A percentile compares a stretch with the other conserved stretches of the same genome.
These are phyloP conservation scores for Micromussa lordhowensis DNA, from an alignment of 92 coral and sea anemone genomes.

Conservation along the genomic window DNA sequence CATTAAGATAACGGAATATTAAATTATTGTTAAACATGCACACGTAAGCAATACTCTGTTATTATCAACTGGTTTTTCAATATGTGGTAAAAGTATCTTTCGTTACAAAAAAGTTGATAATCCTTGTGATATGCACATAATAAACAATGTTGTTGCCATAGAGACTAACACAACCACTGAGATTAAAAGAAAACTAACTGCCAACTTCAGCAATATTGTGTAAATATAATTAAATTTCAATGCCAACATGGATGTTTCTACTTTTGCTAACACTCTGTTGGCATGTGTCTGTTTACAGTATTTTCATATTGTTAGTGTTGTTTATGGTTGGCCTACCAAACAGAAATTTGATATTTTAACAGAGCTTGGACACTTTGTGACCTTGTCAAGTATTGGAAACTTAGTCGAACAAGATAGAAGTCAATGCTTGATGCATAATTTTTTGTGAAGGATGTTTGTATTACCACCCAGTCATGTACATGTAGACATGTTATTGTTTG, in stretches of 20 bases:
- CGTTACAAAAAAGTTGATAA: not conserved
- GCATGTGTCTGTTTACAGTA: not conserved
- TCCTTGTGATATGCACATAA: not conserved
- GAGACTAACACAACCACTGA: not conserved
- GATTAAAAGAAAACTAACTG: not conserved
- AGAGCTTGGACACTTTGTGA: not conserved
- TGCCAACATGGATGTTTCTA: not conserved
- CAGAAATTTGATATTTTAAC: not conserved
- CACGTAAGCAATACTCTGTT: not conserved
- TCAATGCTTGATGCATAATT: not conserved
- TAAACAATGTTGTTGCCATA: not conserved
- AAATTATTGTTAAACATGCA: not conserved
- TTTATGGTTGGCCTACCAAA: not conserved
- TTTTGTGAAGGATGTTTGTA: not conserved
- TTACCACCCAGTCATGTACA: not conserved
- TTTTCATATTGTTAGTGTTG: not conserved
- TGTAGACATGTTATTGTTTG: not conserved
- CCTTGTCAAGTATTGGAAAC: not conserved
- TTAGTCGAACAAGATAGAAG: not conserved
- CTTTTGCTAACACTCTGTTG: too few species aligned
- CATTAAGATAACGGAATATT: not conserved
- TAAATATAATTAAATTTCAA: not conserved
- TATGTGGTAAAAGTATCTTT: not conserved
- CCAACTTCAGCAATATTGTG: not conserved
- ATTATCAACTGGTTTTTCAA: not conserved